Percentiles rank a stretch among this genome's conserved stretches.
Conservation (phyloP, 1,140 invertebrate species). For the Heliothis subflexa region DNA sequence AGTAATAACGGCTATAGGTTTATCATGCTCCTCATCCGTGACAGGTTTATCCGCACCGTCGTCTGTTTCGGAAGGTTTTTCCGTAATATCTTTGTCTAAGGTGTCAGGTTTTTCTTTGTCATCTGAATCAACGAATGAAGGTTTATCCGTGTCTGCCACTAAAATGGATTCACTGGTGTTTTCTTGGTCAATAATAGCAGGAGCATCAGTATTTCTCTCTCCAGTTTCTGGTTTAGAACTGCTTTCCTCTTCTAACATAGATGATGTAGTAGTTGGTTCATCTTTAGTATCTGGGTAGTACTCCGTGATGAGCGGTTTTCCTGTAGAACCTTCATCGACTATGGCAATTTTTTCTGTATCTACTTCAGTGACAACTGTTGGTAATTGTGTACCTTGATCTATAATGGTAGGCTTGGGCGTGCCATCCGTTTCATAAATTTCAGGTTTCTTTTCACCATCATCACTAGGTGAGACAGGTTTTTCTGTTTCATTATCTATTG, state of each 20-base stretch:
- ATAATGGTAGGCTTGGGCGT: too few relatives aligned
- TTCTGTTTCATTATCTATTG: background rate
- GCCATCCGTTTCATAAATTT: background rate
- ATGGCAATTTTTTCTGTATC: background rate
- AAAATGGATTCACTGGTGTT: background rate
- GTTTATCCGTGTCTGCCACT: background rate
- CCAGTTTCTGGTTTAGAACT: background rate
- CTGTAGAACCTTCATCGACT: background rate
- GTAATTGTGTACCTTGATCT: background rate
- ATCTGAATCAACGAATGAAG: constrained; percentile 10
- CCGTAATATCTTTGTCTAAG: constrained; percentile 35
- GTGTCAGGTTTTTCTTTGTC: constrained; percentile 28
- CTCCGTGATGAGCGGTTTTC: background rate
- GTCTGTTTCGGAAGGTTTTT: constrained; percentile 43
- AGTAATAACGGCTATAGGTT: background rate
- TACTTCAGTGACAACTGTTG: background rate
- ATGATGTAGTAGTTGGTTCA: background rate
- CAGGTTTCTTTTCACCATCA: background rate
- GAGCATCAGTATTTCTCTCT: background rate
- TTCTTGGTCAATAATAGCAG: background rate
- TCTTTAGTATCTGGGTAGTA: background rate
- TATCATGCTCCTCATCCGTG: background rate
- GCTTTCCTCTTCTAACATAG: background rate
- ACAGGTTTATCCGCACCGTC: constrained; percentile 45
- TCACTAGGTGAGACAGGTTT: background rate